Conservation (phyloP, 2,113 vertebrate genomes). For the Gavialis gangeticus region DNA sequence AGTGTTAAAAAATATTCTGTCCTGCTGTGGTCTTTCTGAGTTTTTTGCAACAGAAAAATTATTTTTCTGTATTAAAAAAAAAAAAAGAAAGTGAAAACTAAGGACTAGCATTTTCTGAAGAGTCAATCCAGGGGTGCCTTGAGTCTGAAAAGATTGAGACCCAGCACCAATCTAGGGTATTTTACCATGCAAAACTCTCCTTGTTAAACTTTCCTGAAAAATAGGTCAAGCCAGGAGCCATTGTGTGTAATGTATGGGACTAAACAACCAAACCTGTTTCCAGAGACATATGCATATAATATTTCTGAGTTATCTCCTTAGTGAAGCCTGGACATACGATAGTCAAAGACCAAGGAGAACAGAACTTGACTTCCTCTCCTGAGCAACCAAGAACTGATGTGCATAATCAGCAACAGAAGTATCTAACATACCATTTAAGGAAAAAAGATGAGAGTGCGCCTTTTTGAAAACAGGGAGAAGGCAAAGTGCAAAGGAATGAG, state of each 20-base stretch:
- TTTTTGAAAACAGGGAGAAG: not conserved
- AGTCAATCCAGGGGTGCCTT: no score
- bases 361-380: not conserved
- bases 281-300: not conserved
- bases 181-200: not conserved
- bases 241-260: not conserved
- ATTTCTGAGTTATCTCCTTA: not conserved
- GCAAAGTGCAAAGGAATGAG: not conserved
- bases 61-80: no score
- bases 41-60: no score
- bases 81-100: no score
- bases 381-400: not conserved
- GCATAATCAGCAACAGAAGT: not conserved
- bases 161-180: not conserved
- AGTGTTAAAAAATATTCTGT: no score
- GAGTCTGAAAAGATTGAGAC: no score
- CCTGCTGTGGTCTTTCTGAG: no score
- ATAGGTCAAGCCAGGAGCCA: not conserved
- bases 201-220: not conserved
- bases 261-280: fast-evolving
- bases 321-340: not conserved
- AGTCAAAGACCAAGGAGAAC: not conserved
- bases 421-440: not conserved
- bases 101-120: no score
- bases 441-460: not conserved